Percentiles rank a stretch among this genome's conserved stretches.
phyloP scores from a whole-genome alignment of 2,797 vertebrate species.

The Pseudochirops corinnae region DNA sequence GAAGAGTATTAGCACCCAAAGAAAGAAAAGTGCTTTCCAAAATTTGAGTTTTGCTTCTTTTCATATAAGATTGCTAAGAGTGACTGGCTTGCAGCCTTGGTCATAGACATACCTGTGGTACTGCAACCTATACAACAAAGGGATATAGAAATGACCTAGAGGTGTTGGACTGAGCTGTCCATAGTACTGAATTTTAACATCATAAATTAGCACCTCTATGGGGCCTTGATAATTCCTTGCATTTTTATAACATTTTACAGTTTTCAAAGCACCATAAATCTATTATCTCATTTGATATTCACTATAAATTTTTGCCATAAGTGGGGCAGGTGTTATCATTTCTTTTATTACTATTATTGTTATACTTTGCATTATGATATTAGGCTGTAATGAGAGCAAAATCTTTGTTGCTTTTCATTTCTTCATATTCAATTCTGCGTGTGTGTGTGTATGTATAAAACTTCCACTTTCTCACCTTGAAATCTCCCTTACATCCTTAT shows the following conservation, averaged over 20 bases:
- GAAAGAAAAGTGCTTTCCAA: not conserved
- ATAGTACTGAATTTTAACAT: conserved; percentile 13
- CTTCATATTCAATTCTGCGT: not conserved
- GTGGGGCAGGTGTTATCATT: not conserved
- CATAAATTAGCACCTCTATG: not conserved
- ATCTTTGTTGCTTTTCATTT: not conserved
- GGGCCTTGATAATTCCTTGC: not conserved
- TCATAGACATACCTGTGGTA: not conserved
- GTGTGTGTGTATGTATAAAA: too few relatives aligned
- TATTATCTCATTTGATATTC: not conserved
- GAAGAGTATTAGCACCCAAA: not conserved
- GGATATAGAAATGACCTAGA: not conserved
- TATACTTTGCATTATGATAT: not conserved
- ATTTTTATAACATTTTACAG: not conserved
- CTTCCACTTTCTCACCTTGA: not conserved
- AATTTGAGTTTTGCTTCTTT: not conserved
- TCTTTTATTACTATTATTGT: not conserved
- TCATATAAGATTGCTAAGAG: not conserved
- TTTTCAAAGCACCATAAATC: not conserved
- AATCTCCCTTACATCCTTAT: not conserved
- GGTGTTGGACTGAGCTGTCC: not conserved
- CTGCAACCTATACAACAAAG: not conserved
- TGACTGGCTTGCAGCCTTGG: not conserved
- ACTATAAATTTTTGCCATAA: not conserved
- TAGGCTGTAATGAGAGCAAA: not conserved